Evolutionary conservation across 1,140 invertebrate genomes (phyloP).

Genomic region (Microplitis mediator): DNA sequence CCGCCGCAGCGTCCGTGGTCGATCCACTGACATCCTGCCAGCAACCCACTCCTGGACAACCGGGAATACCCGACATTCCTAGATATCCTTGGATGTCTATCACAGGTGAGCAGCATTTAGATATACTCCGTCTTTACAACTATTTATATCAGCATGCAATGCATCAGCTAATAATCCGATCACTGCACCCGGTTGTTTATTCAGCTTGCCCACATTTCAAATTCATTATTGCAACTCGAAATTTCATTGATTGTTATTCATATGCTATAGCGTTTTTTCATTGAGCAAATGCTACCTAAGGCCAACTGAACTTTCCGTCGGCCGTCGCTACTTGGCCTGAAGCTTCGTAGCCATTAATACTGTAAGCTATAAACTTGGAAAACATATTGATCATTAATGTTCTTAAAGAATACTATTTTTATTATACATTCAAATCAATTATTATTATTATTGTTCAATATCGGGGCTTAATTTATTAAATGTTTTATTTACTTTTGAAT

Average conservation of each 20-base stretch:
- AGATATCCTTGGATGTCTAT: constrained; percentile 97
- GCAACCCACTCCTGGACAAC: constrained; percentile 72
- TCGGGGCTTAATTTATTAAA: no score
- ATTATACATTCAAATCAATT: no score
- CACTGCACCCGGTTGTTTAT: background rate
- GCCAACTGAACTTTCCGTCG: background rate
- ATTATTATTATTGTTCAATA: no score
- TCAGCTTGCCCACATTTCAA: no score
- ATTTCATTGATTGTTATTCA: no score
- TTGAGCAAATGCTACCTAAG: background rate
- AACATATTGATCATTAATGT: no score
- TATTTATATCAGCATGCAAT: background rate
- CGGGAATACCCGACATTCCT: constrained; percentile 83
- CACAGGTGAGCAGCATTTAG: constrained; percentile 76
- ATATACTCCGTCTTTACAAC: background rate
- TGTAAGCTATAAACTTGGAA: no score
- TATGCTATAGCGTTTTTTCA: no score
- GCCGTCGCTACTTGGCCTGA: background rate
- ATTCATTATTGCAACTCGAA: no score
- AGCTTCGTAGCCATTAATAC: background rate
- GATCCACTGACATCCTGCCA: constrained; percentile 70
- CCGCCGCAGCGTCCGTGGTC: constrained; percentile 70
- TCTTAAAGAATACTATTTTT: no score
- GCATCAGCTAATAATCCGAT: background rate
- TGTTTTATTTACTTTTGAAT: no score